These are phyloP conservation scores for Nyctereutes procyonoides DNA, from an alignment of 2,113 vertebrate species.

Conservation along the genomic window DNA sequence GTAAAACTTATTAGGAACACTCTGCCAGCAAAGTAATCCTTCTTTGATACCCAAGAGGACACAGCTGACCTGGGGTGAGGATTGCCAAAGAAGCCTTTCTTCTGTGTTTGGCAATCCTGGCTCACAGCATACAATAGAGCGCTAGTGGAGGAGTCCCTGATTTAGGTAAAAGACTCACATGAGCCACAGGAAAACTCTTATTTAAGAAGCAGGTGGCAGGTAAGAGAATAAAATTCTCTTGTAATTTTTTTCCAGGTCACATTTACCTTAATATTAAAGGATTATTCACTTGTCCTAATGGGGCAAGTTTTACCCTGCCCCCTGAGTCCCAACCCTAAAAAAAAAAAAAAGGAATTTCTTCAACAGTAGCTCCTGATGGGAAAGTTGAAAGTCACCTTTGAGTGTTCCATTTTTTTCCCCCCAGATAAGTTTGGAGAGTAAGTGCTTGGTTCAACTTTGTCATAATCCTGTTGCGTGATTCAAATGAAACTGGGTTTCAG, in stretches of 20 bases:
- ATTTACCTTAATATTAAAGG: not conserved
- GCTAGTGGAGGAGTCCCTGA: not conserved
- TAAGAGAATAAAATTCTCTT: not conserved
- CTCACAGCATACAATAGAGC: not conserved
- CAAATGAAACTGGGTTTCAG: not conserved
- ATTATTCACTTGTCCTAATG: not conserved
- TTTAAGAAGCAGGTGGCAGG: not conserved
- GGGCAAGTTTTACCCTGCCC: not conserved
- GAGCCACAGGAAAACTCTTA: not conserved
- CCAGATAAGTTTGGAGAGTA: not conserved
- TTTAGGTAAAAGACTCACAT: not conserved
- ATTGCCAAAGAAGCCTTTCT: not conserved
- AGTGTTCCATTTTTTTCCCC: not conserved
- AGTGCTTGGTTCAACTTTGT: not conserved
- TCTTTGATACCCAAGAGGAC: slow-evolving; percentile 9
- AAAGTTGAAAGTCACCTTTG: not conserved
- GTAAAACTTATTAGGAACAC: not conserved
- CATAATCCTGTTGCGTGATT: not conserved
- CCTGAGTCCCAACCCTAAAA: not conserved
- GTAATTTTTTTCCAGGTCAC: not conserved
- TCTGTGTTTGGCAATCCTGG: not conserved
- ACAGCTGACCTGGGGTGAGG: not conserved
- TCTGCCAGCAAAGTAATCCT: not conserved
- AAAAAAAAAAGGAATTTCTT: not conserved
- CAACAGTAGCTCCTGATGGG: not conserved